Evolutionary conservation across 2,888 invertebrate species (phyloP).

Genomic region (Xestoiulus laeticollis): DNA sequence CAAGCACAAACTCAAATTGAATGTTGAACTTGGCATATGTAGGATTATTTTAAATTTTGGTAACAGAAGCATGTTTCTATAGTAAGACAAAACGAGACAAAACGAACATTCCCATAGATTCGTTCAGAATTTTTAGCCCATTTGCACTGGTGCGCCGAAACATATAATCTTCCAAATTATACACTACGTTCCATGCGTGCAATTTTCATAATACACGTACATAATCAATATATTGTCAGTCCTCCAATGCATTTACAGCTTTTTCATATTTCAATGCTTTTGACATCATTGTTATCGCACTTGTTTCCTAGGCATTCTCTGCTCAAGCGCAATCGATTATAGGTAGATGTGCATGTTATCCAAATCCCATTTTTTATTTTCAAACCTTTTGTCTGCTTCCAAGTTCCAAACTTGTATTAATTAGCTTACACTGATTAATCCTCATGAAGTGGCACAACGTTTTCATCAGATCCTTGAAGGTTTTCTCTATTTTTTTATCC

Average conservation of each 20-base stretch:
- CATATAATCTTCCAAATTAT: neutral
- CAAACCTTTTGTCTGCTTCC: neutral
- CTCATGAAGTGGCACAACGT: neutral
- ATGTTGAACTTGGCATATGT: neutral
- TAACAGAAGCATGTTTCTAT: neutral
- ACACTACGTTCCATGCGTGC: neutral
- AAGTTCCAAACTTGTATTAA: neutral
- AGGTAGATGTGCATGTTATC: neutral
- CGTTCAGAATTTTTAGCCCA: neutral
- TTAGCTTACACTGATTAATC: neutral
- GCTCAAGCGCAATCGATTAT: neutral
- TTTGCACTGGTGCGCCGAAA: neutral
- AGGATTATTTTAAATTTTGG: neutral
- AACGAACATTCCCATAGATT: neutral
- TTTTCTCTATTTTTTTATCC: neutral
- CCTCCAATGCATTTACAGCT: neutral
- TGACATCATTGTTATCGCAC: constrained; percentile 11
- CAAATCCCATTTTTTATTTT: neutral
- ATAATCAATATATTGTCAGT: constrained; percentile 28
- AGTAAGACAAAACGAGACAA: neutral
- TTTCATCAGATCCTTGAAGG: neutral
- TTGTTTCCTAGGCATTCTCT: constrained; percentile 12
- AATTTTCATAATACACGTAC: neutral
- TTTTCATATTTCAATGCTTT: constrained; percentile 2
- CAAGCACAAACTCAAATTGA: neutral